Base-by-base conservation (phyloP, 2,113 vertebrate species). In the Megaceryle maxima region DNA sequence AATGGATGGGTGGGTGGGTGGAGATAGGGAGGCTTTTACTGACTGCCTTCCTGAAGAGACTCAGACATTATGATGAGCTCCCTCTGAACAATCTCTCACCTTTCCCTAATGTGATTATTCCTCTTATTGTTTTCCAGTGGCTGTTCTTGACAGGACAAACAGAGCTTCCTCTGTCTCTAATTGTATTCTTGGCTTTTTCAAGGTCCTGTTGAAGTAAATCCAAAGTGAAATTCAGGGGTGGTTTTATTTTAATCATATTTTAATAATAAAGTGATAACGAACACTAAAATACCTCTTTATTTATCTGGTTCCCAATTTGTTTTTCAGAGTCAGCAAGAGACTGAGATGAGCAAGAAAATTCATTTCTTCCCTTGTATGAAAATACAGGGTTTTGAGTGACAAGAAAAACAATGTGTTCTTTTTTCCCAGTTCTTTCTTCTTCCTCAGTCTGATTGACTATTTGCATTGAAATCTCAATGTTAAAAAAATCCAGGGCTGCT, bases 391-490 rank as follows among this genome's bases (percentile, higher is more conserved):
- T 97, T 94, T 97, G 96, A 86, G 97, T 97, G 53, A 98, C 98
- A 77, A 98, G 96, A 87, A 99, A 98, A 90, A 98, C 97, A 92
- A 97, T 94, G 44, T 98, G 98, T 81, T 98, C 98, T 78, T 98
- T 98, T 96, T 98, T 98, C 57, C 97, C 97, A 13, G 96, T 98
- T 91, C 97, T 96, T 92, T 98, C 98, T 82, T 98, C 98, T 93
- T 98, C 98, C 77, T 98, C 98, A 22, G 83, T 94, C 75, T 98
- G 97, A 95, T 95, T 98, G 85, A 98, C 94, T 88, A 98, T 98
- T 96, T 98, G 97, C 98, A 98, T 98, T 74, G 97, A 98, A 97
- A 98, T 98, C 90, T 98, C 97, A 66, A 95, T 98, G 93, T 98
- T 98, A 96, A 98, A 99, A 97, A 98, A 98, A 90, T 98, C 98